Base-by-base conservation (phyloP, 2,888 invertebrate species). In the Dioctria linearis region DNA sequence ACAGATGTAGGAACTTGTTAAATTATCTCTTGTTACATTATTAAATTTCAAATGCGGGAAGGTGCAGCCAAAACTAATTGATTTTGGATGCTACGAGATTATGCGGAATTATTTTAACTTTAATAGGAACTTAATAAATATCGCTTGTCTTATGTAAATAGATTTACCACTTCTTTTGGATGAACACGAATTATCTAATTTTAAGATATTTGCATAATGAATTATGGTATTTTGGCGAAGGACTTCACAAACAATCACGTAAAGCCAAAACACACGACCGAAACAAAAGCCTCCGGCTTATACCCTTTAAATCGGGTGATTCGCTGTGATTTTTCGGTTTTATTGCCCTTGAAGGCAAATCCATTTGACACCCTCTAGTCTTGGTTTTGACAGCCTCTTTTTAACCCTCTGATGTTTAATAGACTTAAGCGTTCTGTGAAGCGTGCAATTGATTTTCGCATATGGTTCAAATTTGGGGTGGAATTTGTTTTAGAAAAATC, bases 341-440 rank as follows among this genome's bases (percentile, higher is more conserved):
- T 69, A 80, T 49, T 75, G 76, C 61, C 81, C 82, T 69, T 49
- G 51, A 69, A 66, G 80, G 73, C 69, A 80, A 81, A 82, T 82
- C 78, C 71, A 81, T 79, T 81, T 81, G 80, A 80, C 82, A 81
- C 82, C 82, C 82, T 81, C 81, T 59, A 66, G 13, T 80, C 69
- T 63, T 79, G 79, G 63, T 54, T 80, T 13, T 78, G 75, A 75
- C 75, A 75, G 75, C 13, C 61, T 61, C 75, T 61, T 75, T 71
- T 75, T 75, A 75, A 75, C 75, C 75, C 75, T 75, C 75, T 75
- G 42, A 75, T 43, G 39, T 42, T 75, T 40, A 25, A 25, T 51
- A 75, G 59, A 61, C 75, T 75, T 75, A 75, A 75, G 71, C 59
- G 40, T 42, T 37, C 42, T n/a, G 8, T 42, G 59, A 59, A 75